Evolutionary conservation across 2,888 invertebrate species (phyloP).

Genomic region (Cheiracanthium punctorium): DNA sequence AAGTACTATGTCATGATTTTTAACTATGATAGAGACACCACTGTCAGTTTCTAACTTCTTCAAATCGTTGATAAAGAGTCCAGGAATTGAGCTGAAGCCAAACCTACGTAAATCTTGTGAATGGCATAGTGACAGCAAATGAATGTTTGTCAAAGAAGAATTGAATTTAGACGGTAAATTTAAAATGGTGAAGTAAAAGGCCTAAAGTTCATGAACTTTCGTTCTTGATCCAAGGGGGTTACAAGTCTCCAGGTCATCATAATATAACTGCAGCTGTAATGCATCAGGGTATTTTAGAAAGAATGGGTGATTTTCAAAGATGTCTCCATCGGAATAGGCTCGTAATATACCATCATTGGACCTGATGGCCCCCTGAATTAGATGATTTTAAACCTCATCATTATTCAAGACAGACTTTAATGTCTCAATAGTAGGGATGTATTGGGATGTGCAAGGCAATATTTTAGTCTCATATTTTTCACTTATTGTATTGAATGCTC

Average conservation of each 20-base stretch:
- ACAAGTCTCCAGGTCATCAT: neutral
- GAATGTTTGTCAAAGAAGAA: neutral
- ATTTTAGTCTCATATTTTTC: neutral
- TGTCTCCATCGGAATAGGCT: no score
- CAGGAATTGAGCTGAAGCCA: neutral
- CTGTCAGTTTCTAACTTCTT: neutral
- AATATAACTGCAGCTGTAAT: no score
- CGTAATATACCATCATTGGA: neutral
- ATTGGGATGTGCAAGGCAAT: neutral
- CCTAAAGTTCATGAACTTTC: neutral
- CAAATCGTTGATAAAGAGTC: neutral
- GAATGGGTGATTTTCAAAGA: neutral
- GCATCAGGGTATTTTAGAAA: neutral
- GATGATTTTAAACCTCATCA: no score
- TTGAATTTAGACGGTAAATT: neutral
- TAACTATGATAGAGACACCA: neutral
- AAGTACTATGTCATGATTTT: neutral
- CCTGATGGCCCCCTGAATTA: no score
- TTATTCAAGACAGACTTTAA: no score
- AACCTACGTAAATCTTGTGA: neutral
- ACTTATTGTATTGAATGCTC: neutral
- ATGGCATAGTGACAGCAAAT: neutral
- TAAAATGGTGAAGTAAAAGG: neutral
- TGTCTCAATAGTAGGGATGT: no score
- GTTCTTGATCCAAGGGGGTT: constrained; percentile 3